These are phyloP conservation scores for Dinomys branickii DNA, from an alignment of 2,113 vertebrate genomes.

Conservation along the genomic window DNA sequence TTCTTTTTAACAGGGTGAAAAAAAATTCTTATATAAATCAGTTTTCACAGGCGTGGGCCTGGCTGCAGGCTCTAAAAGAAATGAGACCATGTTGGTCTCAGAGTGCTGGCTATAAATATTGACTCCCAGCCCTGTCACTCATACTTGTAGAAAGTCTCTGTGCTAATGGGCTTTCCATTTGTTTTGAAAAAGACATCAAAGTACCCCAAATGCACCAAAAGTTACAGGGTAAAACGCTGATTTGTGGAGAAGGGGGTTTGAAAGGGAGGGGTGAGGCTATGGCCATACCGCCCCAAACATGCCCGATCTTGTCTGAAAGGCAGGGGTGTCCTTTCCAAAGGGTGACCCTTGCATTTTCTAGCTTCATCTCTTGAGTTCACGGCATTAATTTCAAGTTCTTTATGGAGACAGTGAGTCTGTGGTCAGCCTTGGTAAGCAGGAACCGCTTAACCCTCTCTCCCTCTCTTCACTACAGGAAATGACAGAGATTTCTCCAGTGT, in stretches of 20 bases:
- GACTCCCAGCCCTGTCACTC: slow-evolving; percentile 35
- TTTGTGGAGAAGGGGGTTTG: neutral
- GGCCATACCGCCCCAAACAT: neutral
- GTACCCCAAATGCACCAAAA: slow-evolving; percentile 14
- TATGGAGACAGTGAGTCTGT: neutral
- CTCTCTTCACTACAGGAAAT: neutral
- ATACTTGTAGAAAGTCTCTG: slow-evolving; percentile 49
- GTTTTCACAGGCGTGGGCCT: slow-evolving; percentile 40
- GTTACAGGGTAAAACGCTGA: neutral
- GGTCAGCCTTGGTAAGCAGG: neutral
- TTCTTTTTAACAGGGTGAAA: slow-evolving; percentile 66
- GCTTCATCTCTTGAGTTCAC: neutral
- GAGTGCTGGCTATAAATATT: slow-evolving; percentile 51
- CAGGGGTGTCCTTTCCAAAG: neutral
- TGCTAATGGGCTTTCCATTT: slow-evolving; percentile 45
- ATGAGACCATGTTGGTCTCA: slow-evolving; percentile 57
- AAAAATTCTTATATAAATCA: slow-evolving; percentile 63
- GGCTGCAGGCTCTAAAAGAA: slow-evolving; percentile 27
- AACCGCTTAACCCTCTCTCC: neutral
- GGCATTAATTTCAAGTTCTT: neutral
- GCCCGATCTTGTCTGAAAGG: neutral
- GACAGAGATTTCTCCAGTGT: neutral
- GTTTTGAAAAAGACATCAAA: slow-evolving; percentile 64
- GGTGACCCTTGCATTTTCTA: neutral
- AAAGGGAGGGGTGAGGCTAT: neutral